A percentile compares a stretch with the other conserved stretches of the same genome.
These are phyloP conservation scores for Lathronympha strigana DNA, from an alignment of 2,888 invertebrate species.

Conservation along the genomic window DNA sequence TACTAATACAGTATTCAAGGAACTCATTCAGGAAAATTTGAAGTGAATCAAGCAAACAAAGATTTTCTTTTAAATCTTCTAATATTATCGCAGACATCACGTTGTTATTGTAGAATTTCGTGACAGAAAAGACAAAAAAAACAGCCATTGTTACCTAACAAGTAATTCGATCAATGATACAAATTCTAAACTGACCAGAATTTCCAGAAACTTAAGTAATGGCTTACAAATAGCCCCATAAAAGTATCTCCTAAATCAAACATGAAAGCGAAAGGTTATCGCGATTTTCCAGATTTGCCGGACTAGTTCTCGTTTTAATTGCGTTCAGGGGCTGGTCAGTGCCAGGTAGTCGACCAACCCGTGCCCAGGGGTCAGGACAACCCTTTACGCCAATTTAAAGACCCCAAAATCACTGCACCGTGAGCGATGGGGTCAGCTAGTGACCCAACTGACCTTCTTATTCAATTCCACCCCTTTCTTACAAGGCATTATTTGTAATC, in stretches of 20 bases:
- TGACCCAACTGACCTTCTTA: conserved; percentile 78
- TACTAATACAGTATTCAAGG: no score
- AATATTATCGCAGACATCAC: no score
- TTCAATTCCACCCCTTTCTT: conserved; percentile 77
- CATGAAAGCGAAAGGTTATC: conserved; percentile 72
- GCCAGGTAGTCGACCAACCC: conserved; percentile 76
- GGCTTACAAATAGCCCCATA: conserved; percentile 60
- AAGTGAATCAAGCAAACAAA: no score
- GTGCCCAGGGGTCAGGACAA: conserved; percentile 75
- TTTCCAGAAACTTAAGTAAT: conserved; percentile 30
- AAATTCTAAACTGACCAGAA: conserved; percentile 9
- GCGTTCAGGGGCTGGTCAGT: conserved; percentile 66
- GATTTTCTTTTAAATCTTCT: no score
- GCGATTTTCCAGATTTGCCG: conserved; percentile 72
- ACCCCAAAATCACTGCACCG: conserved; percentile 80
- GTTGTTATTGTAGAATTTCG: no score
- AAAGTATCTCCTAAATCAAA: conserved; percentile 57
- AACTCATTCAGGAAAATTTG: no score
- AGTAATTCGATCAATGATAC: background rate
- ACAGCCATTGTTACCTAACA: background rate
- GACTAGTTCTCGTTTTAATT: conserved; percentile 82
- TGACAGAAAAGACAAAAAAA: no score
- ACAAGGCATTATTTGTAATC: conserved; percentile 84
- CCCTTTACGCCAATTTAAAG: conserved; percentile 80
- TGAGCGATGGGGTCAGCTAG: conserved; percentile 82